These are phyloP conservation scores for Cyclina sinensis DNA, from an alignment of 1,140 invertebrate genomes.

Conservation along the genomic window DNA sequence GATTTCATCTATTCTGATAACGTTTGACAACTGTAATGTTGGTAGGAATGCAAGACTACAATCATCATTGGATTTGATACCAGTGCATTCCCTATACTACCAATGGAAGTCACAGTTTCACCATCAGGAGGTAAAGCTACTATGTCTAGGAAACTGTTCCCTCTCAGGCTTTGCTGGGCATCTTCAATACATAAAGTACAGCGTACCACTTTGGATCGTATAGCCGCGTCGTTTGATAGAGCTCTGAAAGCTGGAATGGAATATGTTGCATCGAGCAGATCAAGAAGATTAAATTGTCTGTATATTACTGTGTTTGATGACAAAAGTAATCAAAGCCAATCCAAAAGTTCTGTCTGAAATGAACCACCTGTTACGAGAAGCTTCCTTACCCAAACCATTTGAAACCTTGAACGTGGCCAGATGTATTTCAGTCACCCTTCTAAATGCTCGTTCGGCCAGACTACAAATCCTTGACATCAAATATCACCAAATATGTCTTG, in stretches of 20 bases:
- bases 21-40: neutral
- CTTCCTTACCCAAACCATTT: neutral
- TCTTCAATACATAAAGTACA: conserved; percentile 73
- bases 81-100: too few relatives aligned
- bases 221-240: conserved; percentile 66
- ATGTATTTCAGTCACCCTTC: neutral
- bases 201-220: conserved; percentile 63
- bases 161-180: conserved; percentile 66
- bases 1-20: neutral
- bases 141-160: conserved; percentile 63
- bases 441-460: neutral
- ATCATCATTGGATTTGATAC: neutral
- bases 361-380: neutral
- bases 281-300: conserved; percentile 57
- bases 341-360: neutral
- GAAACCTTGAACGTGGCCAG: neutral
- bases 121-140: neutral
- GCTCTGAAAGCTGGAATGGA: conserved; percentile 60
- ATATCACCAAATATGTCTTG: neutral
- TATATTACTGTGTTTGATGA: conserved; percentile 49
- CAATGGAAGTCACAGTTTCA: neutral
- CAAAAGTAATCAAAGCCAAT: neutral
- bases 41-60: neutral
- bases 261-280: conserved; percentile 72
- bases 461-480: neutral